Conservation (phyloP, 2,888 invertebrate species). For the Andrena praecox region DNA sequence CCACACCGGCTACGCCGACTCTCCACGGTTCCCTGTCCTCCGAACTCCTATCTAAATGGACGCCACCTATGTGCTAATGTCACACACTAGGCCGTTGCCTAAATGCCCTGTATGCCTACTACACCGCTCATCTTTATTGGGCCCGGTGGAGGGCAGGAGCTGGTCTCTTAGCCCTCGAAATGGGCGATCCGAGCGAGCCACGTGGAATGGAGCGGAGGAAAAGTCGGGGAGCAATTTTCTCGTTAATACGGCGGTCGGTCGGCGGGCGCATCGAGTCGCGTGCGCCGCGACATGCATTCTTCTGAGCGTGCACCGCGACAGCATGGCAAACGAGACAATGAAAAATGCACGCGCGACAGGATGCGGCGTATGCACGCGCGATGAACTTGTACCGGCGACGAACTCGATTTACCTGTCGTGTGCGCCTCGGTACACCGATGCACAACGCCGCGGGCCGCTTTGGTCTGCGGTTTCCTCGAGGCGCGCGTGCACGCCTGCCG, state of each 20-base stretch:
- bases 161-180: background rate
- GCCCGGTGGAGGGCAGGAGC: too few species aligned
- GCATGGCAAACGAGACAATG: conserved; percentile 74
- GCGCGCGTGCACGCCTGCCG: conserved; percentile 19
- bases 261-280: conserved; percentile 61
- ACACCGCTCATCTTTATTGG: too few species aligned
- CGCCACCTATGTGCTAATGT: too few species aligned
- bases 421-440: conserved; percentile 21
- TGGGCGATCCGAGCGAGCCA: background rate
- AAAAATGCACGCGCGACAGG: conserved; percentile 76
- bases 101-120: too few species aligned
- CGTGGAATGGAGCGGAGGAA: conserved; percentile 1
- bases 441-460: background rate
- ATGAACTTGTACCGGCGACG: conserved; percentile 56
- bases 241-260: conserved; percentile 76
- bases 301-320: conserved; percentile 51
- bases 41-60: too few species aligned
- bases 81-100: too few species aligned
- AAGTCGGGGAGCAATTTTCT: conserved; percentile 74
- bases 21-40: too few species aligned
- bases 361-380: conserved; percentile 42
- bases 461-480: conserved; percentile 40
- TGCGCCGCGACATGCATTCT: conserved; percentile 58
- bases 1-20: too few species aligned
- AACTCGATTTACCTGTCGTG: conserved; percentile 49